Conservation (phyloP, 2,888 invertebrate species). For the Parnassius orleans region DNA sequence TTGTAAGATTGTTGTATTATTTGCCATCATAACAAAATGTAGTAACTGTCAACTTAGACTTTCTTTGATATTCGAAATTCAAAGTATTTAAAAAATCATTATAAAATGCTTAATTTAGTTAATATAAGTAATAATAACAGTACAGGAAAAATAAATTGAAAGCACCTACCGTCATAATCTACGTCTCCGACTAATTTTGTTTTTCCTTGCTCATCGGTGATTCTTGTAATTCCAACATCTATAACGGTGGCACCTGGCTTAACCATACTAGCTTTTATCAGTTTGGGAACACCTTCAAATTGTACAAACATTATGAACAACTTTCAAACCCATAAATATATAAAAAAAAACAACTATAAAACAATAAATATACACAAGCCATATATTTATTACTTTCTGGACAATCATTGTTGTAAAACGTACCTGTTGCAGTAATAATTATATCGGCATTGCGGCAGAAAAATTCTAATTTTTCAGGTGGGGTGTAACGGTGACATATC, state of each 20-base stretch:
- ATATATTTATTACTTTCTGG: background rate
- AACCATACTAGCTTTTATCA: conserved; percentile 91
- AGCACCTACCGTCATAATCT: conserved; percentile 86
- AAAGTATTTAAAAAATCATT: too few species aligned
- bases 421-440: conserved; percentile 87
- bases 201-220: conserved; percentile 84
- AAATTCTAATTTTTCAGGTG: conserved; percentile 85
- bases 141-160: background rate
- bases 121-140: background rate
- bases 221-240: conserved; percentile 92
- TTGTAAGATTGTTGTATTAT: too few species aligned
- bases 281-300: conserved; percentile 84
- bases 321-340: background rate
- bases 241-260: conserved; percentile 94
- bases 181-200: conserved; percentile 92
- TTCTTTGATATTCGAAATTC: too few species aligned
- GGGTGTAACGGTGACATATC: conserved; percentile 94
- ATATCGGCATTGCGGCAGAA: conserved; percentile 89
- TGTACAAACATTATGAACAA: background rate
- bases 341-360: conserved; percentile 3
- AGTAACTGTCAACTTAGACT: too few species aligned
- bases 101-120: background rate
- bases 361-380: conserved; percentile 10
- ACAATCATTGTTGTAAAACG: conserved; percentile 7
- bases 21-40: too few species aligned